Evolutionary conservation across 2,797 vertebrate genomes (phyloP), one percentile per base, ranked within the genome.

Genomic region (Trachurus trachurus): DNA sequence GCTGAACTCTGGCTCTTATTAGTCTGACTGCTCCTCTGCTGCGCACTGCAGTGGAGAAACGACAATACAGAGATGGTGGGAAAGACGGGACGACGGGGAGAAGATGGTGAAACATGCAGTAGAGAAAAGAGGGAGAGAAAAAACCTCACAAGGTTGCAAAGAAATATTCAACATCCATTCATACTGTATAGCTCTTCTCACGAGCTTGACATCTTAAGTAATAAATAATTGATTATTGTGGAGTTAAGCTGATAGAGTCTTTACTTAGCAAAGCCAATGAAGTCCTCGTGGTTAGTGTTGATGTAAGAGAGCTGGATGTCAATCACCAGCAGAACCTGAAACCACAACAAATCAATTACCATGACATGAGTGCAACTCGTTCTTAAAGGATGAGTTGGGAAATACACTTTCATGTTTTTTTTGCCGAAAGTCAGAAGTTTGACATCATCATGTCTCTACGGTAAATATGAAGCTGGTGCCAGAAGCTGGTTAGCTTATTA

Each of bases 211-310:
- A 16, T 45, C 50, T 26, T 71, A 13, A 34, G 16, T 52, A 60
- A 75, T 73, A 47, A 61, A 77, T 67, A 52, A 71, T 78, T 67
- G 9, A 79, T 83, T 17, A 31, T 26, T 50, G 45, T n/a, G 22
- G 21, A 52, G 49, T n/a, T 1, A 13, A 47, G 47, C 11, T 71
- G 84, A 72, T 47, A 40, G 75, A 76, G 66, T 84, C 11, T 96
- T 81, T 97, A 99, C 98, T 97, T 99, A 75, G 98, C 97, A 42
- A 99, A 99, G 87, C 97, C 98, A 81, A 99, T 99, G 93, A 99
- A 99, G 88, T 99, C 98, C 91, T 99, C 98, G 0, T 99, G 98
- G 91, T 99, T 99, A 21, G 98, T 99, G 89, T 99, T 99, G 93
- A 99, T 97, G 83, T 99, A 99, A 19, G 98, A 97, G 19, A 99